These are phyloP conservation scores for Nettapus auritus DNA, from an alignment of 2,113 vertebrate species.

Conservation along the genomic window DNA sequence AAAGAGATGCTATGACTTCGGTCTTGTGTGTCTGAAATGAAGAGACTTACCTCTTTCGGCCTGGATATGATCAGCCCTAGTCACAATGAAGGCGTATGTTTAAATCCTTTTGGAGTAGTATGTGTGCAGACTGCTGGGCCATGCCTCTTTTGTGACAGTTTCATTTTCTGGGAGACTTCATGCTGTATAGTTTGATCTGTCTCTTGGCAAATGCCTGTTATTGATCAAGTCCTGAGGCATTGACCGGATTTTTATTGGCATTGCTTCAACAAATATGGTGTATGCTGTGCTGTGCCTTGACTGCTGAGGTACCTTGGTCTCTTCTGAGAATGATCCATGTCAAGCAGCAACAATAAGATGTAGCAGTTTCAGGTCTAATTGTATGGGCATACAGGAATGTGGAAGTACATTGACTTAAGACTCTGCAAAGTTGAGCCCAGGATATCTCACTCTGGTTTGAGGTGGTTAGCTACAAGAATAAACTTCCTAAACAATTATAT, in stretches of 20 bases:
- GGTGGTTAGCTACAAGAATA: not conserved
- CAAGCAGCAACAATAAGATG: not conserved
- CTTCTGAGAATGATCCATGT: not conserved
- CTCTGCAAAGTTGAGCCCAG: not conserved
- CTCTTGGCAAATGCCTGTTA: not conserved
- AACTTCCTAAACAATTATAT: not conserved
- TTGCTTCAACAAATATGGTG: not conserved
- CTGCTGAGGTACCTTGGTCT: not conserved
- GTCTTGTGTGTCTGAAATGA: not conserved
- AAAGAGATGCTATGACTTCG: not conserved
- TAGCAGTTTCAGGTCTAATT: not conserved
- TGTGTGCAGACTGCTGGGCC: not conserved
- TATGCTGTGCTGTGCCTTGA: not conserved
- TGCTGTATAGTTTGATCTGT: not conserved
- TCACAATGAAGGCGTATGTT: not conserved
- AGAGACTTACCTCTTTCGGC: not conserved
- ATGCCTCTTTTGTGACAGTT: not conserved
- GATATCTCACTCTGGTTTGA: not conserved
- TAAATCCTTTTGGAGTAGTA: not conserved
- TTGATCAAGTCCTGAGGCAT: not conserved
- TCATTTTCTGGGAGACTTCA: not conserved
- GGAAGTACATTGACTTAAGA: not conserved
- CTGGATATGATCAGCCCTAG: not conserved
- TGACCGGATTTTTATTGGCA: not conserved
- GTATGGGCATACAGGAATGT: not conserved